phyloP scores from a whole-genome alignment of 2,797 vertebrate genomes.

The Phalloptychus januarius region DNA sequence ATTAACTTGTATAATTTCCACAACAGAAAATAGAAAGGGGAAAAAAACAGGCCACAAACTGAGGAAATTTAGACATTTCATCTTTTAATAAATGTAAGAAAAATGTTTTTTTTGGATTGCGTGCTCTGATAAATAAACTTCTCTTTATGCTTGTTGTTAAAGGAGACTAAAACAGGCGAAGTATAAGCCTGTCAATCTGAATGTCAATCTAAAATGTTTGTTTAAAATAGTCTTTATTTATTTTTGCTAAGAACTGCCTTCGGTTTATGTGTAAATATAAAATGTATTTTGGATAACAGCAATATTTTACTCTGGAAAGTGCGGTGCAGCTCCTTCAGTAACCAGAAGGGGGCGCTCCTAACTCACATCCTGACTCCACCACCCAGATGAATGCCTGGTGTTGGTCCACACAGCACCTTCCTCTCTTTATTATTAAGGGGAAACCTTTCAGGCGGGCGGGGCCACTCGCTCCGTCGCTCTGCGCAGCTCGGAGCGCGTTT shows the following conservation, averaged over 20 bases:
- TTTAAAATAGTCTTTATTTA: not conserved
- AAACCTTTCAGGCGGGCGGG: conserved; percentile 16
- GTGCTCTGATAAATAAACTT: not conserved
- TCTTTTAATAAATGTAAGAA: not conserved
- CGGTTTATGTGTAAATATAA: not conserved
- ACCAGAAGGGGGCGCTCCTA: conserved; percentile 42
- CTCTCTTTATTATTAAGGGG: conserved; percentile 30
- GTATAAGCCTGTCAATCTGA: not conserved
- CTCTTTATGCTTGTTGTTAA: not conserved
- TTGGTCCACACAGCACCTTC: not conserved
- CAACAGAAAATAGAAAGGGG: not conserved
- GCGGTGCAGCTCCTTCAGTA: conserved; percentile 11
- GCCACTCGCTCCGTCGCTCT: conserved; percentile 9
- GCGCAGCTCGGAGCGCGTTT: conserved; percentile 17
- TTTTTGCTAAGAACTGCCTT: not conserved
- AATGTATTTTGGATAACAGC: not conserved
- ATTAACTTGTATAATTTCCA: not conserved
- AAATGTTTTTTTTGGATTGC: not conserved
- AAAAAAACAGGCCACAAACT: not conserved
- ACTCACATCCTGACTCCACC: conserved; percentile 13
- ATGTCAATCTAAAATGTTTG: not conserved
- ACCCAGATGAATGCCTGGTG: not conserved
- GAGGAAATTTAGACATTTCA: not conserved
- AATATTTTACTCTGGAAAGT: not conserved
- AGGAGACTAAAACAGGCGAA: not conserved